These are phyloP conservation scores for Apolygus lucorum DNA, from an alignment of 1,140 invertebrate species.

Conservation along the genomic window DNA sequence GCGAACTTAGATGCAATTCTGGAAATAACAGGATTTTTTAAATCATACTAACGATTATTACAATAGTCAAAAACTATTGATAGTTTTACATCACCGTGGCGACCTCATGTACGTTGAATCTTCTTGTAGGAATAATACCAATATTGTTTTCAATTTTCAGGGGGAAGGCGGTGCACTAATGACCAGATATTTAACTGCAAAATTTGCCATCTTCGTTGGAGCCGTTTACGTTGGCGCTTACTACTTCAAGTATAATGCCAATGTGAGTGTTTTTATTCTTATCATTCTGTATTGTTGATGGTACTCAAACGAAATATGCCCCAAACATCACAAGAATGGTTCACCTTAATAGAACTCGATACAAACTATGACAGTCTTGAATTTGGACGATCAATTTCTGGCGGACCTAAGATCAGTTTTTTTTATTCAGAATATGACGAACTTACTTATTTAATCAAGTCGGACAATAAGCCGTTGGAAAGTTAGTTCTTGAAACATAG, in stretches of 20 bases:
- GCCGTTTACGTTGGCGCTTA: slow-evolving; percentile 50
- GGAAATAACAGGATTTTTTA: no score
- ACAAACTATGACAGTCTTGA: no score
- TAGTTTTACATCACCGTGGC: not conserved
- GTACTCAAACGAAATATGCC: no score
- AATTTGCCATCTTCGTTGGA: slow-evolving; percentile 45
- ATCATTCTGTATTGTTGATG: slow-evolving; percentile 45
- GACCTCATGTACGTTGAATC: not conserved
- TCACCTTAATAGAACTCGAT: no score
- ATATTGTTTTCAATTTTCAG: not conserved
- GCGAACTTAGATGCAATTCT: no score
- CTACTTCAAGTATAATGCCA: slow-evolving; percentile 69
- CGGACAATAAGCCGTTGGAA: no score
- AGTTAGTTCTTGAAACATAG: no score
- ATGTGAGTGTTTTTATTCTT: slow-evolving; percentile 50
- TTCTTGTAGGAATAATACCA: not conserved
- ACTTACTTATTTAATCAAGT: no score
- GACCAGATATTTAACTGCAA: slow-evolving; percentile 53
- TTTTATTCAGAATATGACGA: no score
- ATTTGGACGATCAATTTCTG: no score
- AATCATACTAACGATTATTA: not conserved
- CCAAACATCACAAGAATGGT: no score
- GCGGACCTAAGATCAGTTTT: no score
- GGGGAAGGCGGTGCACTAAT: slow-evolving; percentile 39
- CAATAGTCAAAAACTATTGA: not conserved